Percentiles rank a stretch among this genome's conserved stretches.
phyloP scores from a whole-genome alignment of 2,888 invertebrate genomes.

The Amorpha juglandis region DNA sequence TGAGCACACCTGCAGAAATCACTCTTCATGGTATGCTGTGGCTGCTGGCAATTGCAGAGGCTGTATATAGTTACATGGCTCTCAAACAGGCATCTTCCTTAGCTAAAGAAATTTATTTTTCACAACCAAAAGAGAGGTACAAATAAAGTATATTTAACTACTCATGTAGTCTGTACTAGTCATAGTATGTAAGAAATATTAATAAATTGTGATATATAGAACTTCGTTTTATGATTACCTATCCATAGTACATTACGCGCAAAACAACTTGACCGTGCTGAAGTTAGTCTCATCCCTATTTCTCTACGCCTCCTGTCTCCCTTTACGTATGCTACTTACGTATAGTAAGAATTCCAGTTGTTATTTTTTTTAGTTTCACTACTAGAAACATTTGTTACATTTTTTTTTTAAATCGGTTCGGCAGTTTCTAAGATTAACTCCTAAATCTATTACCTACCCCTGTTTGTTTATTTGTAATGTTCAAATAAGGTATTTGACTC shows the following conservation, averaged over 20 bases:
- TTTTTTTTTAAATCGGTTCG: no score
- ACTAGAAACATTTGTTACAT: no score
- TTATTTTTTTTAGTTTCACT: no score
- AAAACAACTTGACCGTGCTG: no score
- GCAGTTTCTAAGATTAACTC: no score
- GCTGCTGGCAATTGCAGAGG: conserved; percentile 83
- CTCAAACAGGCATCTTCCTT: conserved; percentile 87
- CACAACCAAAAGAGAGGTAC: conserved; percentile 41
- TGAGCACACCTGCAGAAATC: conserved; percentile 86
- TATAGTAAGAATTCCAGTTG: no score
- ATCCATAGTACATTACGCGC: neutral
- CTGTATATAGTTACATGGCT: conserved; percentile 87
- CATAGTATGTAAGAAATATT: neutral
- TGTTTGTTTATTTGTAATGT: no score
- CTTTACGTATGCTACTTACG: no score
- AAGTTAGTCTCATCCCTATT: no score
- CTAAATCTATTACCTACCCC: no score
- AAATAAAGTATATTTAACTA: conserved; percentile 5
- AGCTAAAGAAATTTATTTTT: conserved; percentile 73
- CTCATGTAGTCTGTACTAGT: neutral
- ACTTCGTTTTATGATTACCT: neutral
- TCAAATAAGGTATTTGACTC: no score
- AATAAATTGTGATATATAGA: neutral
- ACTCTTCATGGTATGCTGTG: conserved; percentile 86
- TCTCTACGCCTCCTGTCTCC: no score